These are phyloP conservation scores for Cyanoliseus patagonus DNA, from an alignment of 2,113 vertebrate genomes.

Conservation along the genomic window DNA sequence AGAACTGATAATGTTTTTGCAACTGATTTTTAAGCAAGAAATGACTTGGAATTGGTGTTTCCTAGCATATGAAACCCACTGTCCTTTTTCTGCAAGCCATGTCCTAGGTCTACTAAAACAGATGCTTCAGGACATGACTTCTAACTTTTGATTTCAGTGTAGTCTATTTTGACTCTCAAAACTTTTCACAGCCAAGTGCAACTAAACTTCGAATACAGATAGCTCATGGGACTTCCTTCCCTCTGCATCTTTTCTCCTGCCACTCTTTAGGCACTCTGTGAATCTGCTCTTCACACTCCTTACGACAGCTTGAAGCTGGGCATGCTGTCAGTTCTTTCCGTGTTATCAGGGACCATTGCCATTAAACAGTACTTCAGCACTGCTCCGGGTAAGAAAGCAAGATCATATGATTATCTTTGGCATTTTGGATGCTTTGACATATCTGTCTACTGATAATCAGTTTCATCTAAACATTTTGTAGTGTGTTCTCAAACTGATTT, in stretches of 20 bases:
- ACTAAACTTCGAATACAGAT: not conserved
- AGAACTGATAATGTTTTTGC: not conserved
- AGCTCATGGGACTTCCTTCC: not conserved
- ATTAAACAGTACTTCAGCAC: slow-evolving; percentile 92
- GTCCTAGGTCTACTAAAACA: not conserved
- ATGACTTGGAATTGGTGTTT: not conserved
- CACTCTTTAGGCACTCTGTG: slow-evolving; percentile 85
- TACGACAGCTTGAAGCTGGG: slow-evolving; percentile 94
- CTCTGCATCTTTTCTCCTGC: not conserved
- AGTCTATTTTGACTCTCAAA: not conserved
- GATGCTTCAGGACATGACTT: not conserved
- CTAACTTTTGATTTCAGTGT: not conserved
- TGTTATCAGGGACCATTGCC: slow-evolving; percentile 90
- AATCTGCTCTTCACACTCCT: slow-evolving; percentile 91
- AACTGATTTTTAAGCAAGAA: not conserved
- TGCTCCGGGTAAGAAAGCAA: slow-evolving; percentile 78
- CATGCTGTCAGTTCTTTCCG: slow-evolving; percentile 92
- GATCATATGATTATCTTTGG: not conserved
- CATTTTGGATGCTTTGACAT: not conserved
- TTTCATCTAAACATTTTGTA: not conserved
- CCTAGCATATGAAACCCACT: not conserved
- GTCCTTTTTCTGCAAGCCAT: not conserved
- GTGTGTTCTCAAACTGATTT: not conserved
- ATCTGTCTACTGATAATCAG: not conserved
- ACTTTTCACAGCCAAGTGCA: not conserved